Conservation (phyloP, 1,140 invertebrate species). For the Cherax quadricarinatus region DNA sequence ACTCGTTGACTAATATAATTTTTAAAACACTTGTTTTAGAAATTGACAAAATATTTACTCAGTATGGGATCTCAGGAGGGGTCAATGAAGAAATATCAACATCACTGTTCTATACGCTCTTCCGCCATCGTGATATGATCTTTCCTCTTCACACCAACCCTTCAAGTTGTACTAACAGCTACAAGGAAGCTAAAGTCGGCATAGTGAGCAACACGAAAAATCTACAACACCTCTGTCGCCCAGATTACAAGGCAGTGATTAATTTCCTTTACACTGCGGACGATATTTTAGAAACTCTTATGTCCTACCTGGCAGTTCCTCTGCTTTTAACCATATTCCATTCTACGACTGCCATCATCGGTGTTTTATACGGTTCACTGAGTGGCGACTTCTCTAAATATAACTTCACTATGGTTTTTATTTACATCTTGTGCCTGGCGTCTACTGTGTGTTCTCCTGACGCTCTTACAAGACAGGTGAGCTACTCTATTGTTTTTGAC, state of each 20-base stretch:
- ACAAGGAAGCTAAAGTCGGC: not conserved
- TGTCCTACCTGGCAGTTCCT: too few relatives aligned
- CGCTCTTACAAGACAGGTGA: too few relatives aligned
- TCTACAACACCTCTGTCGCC: not conserved
- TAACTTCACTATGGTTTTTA: too few relatives aligned
- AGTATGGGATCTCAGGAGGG: not conserved
- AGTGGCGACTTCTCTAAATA: too few relatives aligned
- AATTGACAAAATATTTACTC: not conserved
- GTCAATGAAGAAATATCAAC: not conserved
- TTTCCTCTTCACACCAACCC: not conserved
- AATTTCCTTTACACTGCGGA: not conserved
- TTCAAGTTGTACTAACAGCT: not conserved
- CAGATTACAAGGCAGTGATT: not conserved
- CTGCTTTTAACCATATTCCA: too few relatives aligned
- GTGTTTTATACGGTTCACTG: too few relatives aligned
- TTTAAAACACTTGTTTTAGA: not conserved
- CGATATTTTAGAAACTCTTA: not conserved
- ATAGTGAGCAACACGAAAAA: not conserved
- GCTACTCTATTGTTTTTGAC: too few relatives aligned
- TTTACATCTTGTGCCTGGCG: too few relatives aligned
- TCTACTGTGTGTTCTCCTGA: too few relatives aligned
- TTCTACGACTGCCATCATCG: not conserved
- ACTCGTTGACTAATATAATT: not conserved
- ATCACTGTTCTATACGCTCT: not conserved
- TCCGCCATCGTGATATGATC: too few relatives aligned